phyloP scores from a whole-genome alignment of 1,140 invertebrate species.

The Cyrtorhinus lividipennis region DNA sequence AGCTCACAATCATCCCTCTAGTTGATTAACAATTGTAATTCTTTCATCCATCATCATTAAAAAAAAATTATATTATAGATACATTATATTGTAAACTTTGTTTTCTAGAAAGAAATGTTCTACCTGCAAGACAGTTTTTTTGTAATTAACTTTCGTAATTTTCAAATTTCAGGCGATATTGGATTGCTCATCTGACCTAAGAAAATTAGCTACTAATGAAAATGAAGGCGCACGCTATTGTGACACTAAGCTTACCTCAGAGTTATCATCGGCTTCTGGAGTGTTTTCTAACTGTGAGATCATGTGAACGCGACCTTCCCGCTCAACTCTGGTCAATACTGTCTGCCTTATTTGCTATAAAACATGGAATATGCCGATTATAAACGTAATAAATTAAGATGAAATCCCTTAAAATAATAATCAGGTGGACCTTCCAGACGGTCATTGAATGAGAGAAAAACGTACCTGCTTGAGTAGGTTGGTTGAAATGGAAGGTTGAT shows the following conservation, averaged over 20 bases:
- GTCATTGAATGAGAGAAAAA: neutral
- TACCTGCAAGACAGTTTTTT: too few relatives aligned
- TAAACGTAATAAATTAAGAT: slow-evolving; percentile 1
- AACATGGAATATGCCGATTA: slow-evolving; percentile 8
- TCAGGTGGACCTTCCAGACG: too few relatives aligned
- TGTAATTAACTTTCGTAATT: too few relatives aligned
- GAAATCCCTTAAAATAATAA: too few relatives aligned
- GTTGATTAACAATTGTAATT: too few relatives aligned
- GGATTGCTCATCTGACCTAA: too few relatives aligned
- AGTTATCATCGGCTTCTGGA: slow-evolving; percentile 42
- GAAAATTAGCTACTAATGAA: too few relatives aligned
- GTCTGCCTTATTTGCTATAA: slow-evolving; percentile 77
- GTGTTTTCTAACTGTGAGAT: slow-evolving; percentile 42
- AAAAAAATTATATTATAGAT: neutral
- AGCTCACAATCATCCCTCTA: too few relatives aligned
- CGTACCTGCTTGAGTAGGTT: slow-evolving; percentile 40
- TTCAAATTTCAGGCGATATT: too few relatives aligned
- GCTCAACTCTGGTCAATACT: slow-evolving; percentile 59
- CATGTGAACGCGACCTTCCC: slow-evolving; percentile 44
- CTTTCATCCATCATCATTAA: too few relatives aligned
- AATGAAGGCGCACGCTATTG: too few relatives aligned
- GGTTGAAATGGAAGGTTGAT: slow-evolving; percentile 32
- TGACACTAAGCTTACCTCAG: too few relatives aligned
- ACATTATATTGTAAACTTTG: neutral
- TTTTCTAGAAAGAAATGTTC: neutral